Evolutionary conservation across 2,797 vertebrate genomes (phyloP), one percentile per base, ranked within the genome.

Genomic region (Neoniphon sammara): DNA sequence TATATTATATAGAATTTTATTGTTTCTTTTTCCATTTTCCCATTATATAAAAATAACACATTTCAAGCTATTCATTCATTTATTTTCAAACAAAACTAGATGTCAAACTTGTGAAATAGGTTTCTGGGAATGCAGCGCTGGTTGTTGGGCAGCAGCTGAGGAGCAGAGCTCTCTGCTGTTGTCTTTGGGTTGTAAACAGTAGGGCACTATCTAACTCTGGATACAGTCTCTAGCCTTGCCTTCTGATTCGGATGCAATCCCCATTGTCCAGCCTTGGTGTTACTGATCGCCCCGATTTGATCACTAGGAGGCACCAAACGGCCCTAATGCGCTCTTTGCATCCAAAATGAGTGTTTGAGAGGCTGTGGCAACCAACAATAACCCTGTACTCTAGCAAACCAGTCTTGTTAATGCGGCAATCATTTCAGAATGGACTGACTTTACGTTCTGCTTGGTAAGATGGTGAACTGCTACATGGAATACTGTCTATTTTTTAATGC

Each of bases 31-130:
- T 82, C 77, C 59, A 49, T 82, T 66, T 77, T 73, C 81, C 82
- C 60, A 79, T 87, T 85, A 84, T 92, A 93, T 87, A 92, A 93
- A 93, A 94, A 92, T 90, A 93, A 90, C 89, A 92, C 87, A 89
- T 83, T 89, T 88, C 79, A 89, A 85, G 82, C 80, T 80, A 78
- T 86, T 85, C 78, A 83, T 88, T 88, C 66, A 74, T 82, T 75
- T 63, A 52, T 87, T 83, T 87, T 85, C 78, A 77, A 80, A 87
- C 79, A 85, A 78, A 83, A 78, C 78, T 78, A 79, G 87, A 70
- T 76, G 75, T 88, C 72, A 44, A 76, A 78, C 53, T 12, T 65
- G 82, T 72, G 79, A 82, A 77, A 68, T 31, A 30, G 73, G 79
- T 76, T 77, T 64, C 5, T 70, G 77, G 84, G 78, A 75, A 81